Evolutionary conservation across 2,888 invertebrate species (phyloP), one percentile per base, ranked within the genome.

Genomic region (Tenthredo distinguenda): DNA sequence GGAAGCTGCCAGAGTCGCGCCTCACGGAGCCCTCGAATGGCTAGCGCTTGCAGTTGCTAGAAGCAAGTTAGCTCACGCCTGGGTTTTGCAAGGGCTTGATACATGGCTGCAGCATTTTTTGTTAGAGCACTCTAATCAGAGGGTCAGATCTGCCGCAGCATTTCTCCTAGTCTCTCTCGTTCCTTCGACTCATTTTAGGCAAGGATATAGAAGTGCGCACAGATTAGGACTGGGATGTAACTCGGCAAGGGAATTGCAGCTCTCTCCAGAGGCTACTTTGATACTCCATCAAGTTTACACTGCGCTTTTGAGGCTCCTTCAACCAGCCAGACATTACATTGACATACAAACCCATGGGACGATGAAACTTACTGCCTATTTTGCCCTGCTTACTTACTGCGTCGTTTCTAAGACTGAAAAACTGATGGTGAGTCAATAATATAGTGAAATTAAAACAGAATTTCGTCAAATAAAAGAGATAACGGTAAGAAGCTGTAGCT

Each of bases 21-120:
- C 98, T 3, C 98, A 98, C 92, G 97, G 98, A 10, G 98, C 98
- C 77, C 94, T 99, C 5, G 99, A 99, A 93, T 99, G 99, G 99
- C 95, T 99, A 85, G 97, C 98, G 7, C 88, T 91, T n/a, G 90
- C 92, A 91, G 96, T 96, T 1, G 97, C 98, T 0, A 96, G 98
- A 86, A 99, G 98, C 94, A 97, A 98, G 92, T 95, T 98, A 79
- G 98, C 98, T 0, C 98, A 98, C 93, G 96, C 97, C 76, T 98
- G 98, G 97, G 98, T 98, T 18, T 94, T 99, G n/a, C 97, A 97
- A 89, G 97, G 97, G n/a, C 96, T 98, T 89, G 98, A 98, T 88
- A 97, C 96, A 37, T 99, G 99, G 98, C 95, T 98, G 85, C 98
- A 99, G 92, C 96, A 97, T 88, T 98, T 98, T 93, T 95, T 99